Conservation (phyloP, 1,140 invertebrate genomes). For the Belonocnema kinseyi region DNA sequence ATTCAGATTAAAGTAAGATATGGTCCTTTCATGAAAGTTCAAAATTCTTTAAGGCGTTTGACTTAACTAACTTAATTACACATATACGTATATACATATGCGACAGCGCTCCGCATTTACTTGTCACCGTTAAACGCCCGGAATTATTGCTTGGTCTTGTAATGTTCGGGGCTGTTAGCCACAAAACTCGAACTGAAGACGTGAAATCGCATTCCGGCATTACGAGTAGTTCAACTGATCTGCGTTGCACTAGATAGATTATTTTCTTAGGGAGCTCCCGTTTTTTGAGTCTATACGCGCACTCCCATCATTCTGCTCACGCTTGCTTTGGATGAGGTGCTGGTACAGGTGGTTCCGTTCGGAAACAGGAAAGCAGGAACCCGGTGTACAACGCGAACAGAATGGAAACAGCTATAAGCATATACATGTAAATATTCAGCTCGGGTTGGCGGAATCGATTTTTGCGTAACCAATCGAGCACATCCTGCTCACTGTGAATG, state of each 20-base stretch:
- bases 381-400: constrained; percentile 93
- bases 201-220: constrained; percentile 15
- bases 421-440: constrained; percentile 96
- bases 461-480: constrained; percentile 95
- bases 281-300: constrained; percentile 2
- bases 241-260: constrained; percentile 8
- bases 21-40: not conserved
- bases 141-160: not conserved
- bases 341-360: constrained; percentile 77
- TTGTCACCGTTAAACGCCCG: constrained; percentile 20
- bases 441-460: constrained; percentile 95
- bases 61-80: not conserved
- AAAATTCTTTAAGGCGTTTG: not conserved
- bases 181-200: constrained; percentile 7
- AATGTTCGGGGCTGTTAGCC: not conserved
- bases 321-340: constrained; percentile 81
- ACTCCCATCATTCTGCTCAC: constrained; percentile 66
- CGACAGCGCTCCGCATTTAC: constrained; percentile 12
- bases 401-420: constrained; percentile 88
- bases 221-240: constrained; percentile 12
- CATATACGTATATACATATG: too few relatives aligned
- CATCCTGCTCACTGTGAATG: constrained; percentile 87
- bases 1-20: too few relatives aligned
- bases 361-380: constrained; percentile 93
- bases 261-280: not conserved